These are phyloP conservation scores for Mythimna impura DNA, from an alignment of 2,888 invertebrate genomes.

Conservation along the genomic window DNA sequence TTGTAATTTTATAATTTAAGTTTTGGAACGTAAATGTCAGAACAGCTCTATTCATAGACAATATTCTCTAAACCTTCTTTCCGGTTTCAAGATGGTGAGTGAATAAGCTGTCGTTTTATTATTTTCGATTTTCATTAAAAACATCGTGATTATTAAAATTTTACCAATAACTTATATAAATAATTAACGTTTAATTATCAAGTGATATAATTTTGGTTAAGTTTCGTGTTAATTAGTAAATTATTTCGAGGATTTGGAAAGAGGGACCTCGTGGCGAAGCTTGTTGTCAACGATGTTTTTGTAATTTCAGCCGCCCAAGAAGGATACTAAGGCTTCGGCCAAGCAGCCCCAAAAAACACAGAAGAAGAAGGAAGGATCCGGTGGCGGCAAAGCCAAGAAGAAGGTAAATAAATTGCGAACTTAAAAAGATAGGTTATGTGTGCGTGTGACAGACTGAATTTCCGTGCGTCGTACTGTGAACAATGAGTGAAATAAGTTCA, in stretches of 20 bases:
- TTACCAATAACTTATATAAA: neutral
- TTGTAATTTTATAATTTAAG: neutral
- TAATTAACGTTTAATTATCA: neutral
- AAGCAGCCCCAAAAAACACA: conserved; percentile 98
- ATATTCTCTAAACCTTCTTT: conserved; percentile 77
- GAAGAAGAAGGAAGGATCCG: conserved; percentile 98
- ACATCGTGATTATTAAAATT: conserved; percentile 3
- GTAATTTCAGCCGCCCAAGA: conserved; percentile 96
- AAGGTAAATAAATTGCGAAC: conserved; percentile 91
- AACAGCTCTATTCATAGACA: conserved; percentile 67
- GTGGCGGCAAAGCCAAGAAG: conserved; percentile 98
- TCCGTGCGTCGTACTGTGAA: neutral
- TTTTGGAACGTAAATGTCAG: conserved; percentile 56
- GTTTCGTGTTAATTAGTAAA: neutral
- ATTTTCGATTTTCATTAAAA: conserved; percentile 30
- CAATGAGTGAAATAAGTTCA: neutral
- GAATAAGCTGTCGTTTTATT: conserved; percentile 50
- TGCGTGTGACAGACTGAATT: conserved; percentile 60
- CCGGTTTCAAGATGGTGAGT: conserved; percentile 89
- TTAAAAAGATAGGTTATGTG: conserved; percentile 83
- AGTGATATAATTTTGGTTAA: conserved; percentile 3
- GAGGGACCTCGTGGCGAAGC: conserved; percentile 82
- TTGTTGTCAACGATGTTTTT: conserved; percentile 74
- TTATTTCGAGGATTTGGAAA: conserved; percentile 25
- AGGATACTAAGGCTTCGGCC: conserved; percentile 97